Percentiles rank a stretch among this genome's conserved stretches.
Evolutionary conservation across 2,888 invertebrate species (phyloP).

Genomic region (Patella ulyssiponensis): DNA sequence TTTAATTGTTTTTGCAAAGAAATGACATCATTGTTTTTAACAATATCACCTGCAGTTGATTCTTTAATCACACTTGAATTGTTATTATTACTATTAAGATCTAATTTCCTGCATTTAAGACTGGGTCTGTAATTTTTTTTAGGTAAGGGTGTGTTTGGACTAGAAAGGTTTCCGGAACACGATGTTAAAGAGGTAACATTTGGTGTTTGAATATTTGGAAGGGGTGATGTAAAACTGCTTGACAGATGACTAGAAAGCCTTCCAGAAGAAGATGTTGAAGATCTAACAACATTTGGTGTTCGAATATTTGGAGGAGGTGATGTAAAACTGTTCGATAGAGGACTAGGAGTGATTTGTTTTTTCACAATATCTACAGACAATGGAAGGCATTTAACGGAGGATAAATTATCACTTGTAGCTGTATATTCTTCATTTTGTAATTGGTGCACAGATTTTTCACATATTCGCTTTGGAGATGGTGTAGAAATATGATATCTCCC

Average conservation of each 20-base stretch:
- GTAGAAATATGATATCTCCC: slow-evolving; percentile 57
- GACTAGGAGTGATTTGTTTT: background rate
- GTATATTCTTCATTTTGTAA: background rate
- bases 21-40: no score
- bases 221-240: background rate
- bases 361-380: background rate
- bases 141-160: background rate
- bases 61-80: background rate
- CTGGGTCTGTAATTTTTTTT: background rate
- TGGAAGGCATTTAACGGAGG: background rate
- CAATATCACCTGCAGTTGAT: no score
- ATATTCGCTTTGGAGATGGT: slow-evolving; percentile 21
- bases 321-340: background rate
- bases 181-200: no score
- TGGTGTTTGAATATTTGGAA: background rate
- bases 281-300: background rate
- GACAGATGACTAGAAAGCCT: background rate
- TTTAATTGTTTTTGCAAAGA: background rate
- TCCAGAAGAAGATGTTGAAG: background rate
- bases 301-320: background rate
- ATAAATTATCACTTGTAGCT: background rate
- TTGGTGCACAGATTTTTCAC: background rate
- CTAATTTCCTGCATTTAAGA: background rate
- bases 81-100: background rate
- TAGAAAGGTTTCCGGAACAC: background rate